Evolutionary conservation across 2,797 vertebrate genomes (phyloP).

Genomic region (Periparus ater): DNA sequence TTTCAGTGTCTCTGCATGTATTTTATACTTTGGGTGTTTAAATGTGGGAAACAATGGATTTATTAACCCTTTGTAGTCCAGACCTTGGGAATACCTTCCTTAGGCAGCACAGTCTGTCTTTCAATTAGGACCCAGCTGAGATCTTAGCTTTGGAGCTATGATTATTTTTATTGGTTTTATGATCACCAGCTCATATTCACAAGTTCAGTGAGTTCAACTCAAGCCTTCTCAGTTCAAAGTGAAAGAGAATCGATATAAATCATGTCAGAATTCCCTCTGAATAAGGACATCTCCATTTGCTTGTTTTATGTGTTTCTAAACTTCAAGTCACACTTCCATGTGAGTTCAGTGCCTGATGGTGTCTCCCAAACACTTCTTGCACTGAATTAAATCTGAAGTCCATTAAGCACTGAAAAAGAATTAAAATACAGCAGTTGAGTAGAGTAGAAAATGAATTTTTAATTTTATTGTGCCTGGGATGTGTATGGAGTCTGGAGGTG

Average conservation of each 20-base stretch:
- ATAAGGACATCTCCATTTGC: not conserved
- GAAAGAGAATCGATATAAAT: not conserved
- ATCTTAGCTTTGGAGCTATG: fast-evolving
- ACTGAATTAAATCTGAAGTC: not conserved
- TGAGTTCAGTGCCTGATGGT: not conserved
- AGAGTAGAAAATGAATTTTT: not conserved
- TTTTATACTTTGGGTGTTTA: not conserved
- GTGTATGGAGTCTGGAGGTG: fast-evolving
- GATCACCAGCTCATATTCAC: not conserved
- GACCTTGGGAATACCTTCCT: not conserved
- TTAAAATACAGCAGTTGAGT: not conserved
- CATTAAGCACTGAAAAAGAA: not conserved
- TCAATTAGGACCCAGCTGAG: not conserved
- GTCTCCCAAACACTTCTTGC: not conserved
- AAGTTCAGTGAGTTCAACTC: not conserved
- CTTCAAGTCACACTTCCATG: not conserved
- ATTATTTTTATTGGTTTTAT: not conserved
- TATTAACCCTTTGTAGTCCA: not conserved
- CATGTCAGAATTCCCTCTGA: not conserved
- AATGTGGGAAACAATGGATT: not conserved
- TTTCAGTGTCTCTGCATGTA: not conserved
- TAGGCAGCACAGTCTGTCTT: not conserved
- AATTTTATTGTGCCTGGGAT: not conserved
- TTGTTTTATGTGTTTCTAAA: not conserved
- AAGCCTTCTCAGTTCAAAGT: not conserved